These are phyloP conservation scores for Lymantria dispar DNA, from an alignment of 2,888 invertebrate species.

Conservation along the genomic window DNA sequence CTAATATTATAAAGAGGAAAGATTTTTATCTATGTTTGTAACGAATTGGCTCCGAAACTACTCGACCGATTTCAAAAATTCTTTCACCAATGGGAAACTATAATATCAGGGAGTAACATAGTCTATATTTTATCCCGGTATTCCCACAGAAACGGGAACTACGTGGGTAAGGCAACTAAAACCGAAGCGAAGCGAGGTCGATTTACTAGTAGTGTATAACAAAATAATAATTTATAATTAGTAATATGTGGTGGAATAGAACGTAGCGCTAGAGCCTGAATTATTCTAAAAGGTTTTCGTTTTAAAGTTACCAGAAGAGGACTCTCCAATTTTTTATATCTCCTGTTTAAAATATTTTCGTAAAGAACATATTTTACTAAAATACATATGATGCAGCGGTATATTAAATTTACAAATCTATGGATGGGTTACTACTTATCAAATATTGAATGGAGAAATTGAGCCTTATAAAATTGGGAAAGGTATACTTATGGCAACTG, in stretches of 20 bases:
- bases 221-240: too few relatives aligned
- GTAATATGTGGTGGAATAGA: conserved; percentile 22
- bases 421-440: conserved; percentile 17
- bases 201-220: too few relatives aligned
- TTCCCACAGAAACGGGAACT: too few relatives aligned
- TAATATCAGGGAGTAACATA: too few relatives aligned
- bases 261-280: conserved; percentile 51
- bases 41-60: too few relatives aligned
- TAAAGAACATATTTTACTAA: neutral
- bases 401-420: neutral
- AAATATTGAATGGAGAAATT: conserved; percentile 30
- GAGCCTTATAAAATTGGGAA: conserved; percentile 44
- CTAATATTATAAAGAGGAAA: too few relatives aligned
- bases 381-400: neutral
- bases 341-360: neutral
- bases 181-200: too few relatives aligned
- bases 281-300: conserved; percentile 56
- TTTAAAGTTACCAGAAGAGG: conserved; percentile 45
- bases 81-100: too few relatives aligned
- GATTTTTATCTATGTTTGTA: too few relatives aligned
- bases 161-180: too few relatives aligned
- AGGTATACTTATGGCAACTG: conserved; percentile 43
- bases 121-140: too few relatives aligned
- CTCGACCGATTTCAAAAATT: too few relatives aligned
- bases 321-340: conserved; percentile 20